Evolutionary conservation across 1,140 invertebrate genomes (phyloP).

Genomic region (Lerema accius): DNA sequence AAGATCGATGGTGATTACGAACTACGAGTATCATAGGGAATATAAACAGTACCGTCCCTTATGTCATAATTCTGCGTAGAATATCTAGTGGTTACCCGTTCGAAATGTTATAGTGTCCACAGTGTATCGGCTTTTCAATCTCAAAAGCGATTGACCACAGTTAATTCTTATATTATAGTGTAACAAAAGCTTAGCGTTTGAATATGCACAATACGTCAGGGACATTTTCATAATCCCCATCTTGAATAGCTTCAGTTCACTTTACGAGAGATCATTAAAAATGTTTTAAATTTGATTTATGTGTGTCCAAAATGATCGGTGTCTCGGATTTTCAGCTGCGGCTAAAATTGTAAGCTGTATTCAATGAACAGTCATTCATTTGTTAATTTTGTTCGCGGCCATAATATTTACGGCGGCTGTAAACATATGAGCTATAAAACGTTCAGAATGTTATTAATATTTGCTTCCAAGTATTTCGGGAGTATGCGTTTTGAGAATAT

Average conservation of each 20-base stretch:
- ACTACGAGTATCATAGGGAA: no score
- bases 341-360: constrained; percentile 63
- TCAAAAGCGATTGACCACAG: background rate
- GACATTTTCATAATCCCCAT: constrained; percentile 45
- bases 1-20: no score
- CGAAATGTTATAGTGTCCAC: no score
- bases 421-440: constrained; percentile 66
- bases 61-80: no score
- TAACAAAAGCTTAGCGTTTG: constrained; percentile 20
- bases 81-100: no score
- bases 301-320: constrained; percentile 53
- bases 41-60: no score
- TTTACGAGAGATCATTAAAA: constrained; percentile 75
- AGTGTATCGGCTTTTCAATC: no score
- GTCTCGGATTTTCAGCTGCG: constrained; percentile 49
- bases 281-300: constrained; percentile 76
- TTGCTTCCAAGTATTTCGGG: constrained; percentile 39
- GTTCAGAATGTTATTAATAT: constrained; percentile 45
- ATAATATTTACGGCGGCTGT: constrained; percentile 70
- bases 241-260: constrained; percentile 47
- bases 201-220: constrained; percentile 43
- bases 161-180: background rate
- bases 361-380: constrained; percentile 71
- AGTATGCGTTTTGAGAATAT: constrained; percentile 11
- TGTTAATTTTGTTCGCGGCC: constrained; percentile 71